Percentiles rank a stretch among this genome's conserved stretches.
phyloP scores from a whole-genome alignment of 2,888 invertebrate species.

The Ormyrus rosae region DNA sequence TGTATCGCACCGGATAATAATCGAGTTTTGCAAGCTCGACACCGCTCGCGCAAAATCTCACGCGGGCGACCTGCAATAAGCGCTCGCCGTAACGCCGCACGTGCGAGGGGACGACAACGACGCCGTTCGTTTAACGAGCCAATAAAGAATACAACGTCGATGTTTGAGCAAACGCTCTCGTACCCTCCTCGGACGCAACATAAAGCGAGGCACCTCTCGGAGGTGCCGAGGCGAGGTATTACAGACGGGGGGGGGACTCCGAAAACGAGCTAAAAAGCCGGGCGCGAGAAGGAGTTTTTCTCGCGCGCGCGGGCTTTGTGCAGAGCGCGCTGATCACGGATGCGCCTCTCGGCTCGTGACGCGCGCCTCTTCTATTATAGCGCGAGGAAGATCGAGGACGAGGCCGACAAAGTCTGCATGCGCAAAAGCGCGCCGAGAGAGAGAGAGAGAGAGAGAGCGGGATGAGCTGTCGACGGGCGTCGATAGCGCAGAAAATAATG shows the following conservation, averaged over 20 bases:
- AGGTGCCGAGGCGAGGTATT: conserved; percentile 23
- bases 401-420: conserved; percentile 54
- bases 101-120: conserved; percentile 8
- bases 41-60: not conserved
- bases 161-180: conserved; percentile 34
- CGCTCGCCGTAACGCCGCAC: not conserved
- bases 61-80: conserved; percentile 27
- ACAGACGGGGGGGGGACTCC: no score
- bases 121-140: conserved; percentile 38
- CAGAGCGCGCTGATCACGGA: conserved; percentile 26
- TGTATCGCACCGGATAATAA: no score
- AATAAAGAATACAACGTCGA: conserved; percentile 45
- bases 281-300: no score
- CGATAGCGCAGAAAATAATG: conserved; percentile 58
- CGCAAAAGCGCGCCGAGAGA: conserved; percentile 34
- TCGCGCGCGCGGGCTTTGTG: not conserved
- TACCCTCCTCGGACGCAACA: conserved; percentile 17
- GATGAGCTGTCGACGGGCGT: conserved; percentile 58
- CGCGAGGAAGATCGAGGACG: conserved; percentile 53
- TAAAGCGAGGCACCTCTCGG: conserved; percentile 16
- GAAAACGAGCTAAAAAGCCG: no score
- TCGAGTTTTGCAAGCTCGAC: not conserved
- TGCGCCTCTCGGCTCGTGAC: conserved; percentile 12
- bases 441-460: conserved; percentile 16
- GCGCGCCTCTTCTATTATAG: conserved; percentile 8